These are phyloP conservation scores for Oreocharis arfaki DNA, from an alignment of 2,113 vertebrate genomes.

Conservation along the genomic window DNA sequence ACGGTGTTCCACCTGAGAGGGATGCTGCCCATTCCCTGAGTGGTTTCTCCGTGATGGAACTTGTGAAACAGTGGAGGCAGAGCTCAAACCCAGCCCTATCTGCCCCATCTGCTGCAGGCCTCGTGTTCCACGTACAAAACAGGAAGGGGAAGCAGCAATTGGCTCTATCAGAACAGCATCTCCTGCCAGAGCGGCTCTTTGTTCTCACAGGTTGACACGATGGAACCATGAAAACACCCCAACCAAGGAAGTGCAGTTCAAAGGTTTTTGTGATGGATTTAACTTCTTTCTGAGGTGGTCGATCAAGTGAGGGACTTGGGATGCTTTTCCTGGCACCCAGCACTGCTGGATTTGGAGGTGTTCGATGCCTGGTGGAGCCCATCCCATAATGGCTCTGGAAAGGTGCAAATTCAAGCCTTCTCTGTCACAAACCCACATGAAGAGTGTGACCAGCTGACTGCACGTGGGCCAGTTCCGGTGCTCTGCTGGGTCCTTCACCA, in stretches of 20 bases:
- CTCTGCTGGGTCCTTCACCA: not conserved
- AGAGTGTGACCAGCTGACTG: not conserved
- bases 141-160: slow-evolving; percentile 22
- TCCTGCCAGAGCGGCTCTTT: not conserved
- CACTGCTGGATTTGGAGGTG: not conserved
- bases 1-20: fast-evolving
- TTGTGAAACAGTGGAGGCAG: not conserved
- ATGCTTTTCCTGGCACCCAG: not conserved
- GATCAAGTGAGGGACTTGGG: fast-evolving
- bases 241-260: not conserved
- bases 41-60: not conserved
- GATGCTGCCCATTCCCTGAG: fast-evolving
- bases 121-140: not conserved
- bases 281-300: not conserved
- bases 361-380: not conserved
- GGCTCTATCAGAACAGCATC: not conserved
- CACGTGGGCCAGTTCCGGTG: fast-evolving
- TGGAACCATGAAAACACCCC: not conserved
- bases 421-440: fast-evolving
- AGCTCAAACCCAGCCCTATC: not conserved
- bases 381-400: not conserved
- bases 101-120: not conserved
- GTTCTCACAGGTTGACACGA: not conserved
- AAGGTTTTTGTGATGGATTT: not conserved
- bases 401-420: not conserved